Base-by-base conservation (phyloP, 2,888 invertebrate species). In the Cantharis nigra region DNA sequence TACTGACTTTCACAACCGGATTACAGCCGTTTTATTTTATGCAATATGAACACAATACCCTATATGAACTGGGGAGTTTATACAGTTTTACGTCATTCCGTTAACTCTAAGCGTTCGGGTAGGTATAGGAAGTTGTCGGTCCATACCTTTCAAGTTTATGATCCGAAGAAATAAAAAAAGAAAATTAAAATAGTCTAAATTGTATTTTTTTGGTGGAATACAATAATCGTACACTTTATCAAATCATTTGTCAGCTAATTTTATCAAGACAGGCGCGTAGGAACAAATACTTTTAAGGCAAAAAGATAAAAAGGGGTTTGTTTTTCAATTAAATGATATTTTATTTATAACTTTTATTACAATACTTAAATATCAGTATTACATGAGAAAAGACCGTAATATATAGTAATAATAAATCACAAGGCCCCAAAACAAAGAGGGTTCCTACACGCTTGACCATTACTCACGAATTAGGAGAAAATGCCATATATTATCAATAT, bases 401-500 rank as follows among this genome's bases (percentile, higher is more conserved):
- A 78, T 78, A 73, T 76, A 76, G 73, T 74, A 76, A 76, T 79
- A 79, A 80, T 80, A 78, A 80, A 79, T 81, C 79, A 80, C 78
- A 81, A 84, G 85, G 83, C 83, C 83, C 83, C 83, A 78, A 84
- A 79, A 76, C 70, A 77, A 75, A 78, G 74, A 79, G 77, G 74
- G 75, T 73, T 79, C 83, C 85, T 84, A 85, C 83, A 86, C 83
- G 85, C 83, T 86, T 85, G 85, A 83, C 85, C 81, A 81, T 78
- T 85, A 87, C 88, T 87, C 88, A 88, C 86, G 83, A 87, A 88
- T 85, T 87, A 88, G 87, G 87, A 88, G 88, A 88, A 88, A 87
- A 86, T 83, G 81, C 79, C 83, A 84, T 85, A 86, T 86, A 86
- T 84, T 82, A 83, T 84, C 83, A 83, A 84, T 85, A 84, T 83